phyloP scores from a whole-genome alignment of 2,888 invertebrate species.

The Dolichopus griseipennis region DNA sequence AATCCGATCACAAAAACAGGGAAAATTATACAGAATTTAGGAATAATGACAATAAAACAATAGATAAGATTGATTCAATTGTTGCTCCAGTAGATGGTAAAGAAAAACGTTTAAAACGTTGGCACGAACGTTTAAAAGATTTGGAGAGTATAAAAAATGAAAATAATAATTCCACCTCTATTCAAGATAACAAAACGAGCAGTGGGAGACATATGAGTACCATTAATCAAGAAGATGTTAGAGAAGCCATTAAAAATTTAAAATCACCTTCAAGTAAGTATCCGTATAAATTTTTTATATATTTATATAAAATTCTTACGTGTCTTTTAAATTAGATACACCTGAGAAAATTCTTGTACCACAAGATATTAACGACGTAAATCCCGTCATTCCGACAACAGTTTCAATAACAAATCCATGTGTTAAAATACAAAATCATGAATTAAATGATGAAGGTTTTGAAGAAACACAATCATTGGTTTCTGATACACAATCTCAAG shows the following conservation, averaged over 20 bases:
- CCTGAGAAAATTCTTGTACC: conserved; percentile 53
- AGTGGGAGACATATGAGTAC: conserved; percentile 58
- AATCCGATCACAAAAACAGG: conserved; percentile 21
- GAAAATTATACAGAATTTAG: conserved; percentile 18
- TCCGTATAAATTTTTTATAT: neutral
- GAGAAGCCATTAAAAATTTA: conserved; percentile 56
- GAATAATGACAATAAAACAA: conserved; percentile 14
- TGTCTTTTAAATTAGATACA: conserved; percentile 24
- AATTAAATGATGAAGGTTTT: conserved; percentile 80
- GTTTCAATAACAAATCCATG: conserved; percentile 21
- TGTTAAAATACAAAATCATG: conserved; percentile 41
- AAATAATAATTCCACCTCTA: neutral
- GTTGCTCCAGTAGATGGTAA: conserved; percentile 43
- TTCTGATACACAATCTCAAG: conserved; percentile 78
- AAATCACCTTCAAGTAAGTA: conserved; percentile 51
- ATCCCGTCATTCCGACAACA: conserved; percentile 23
- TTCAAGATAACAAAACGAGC: conserved; percentile 24
- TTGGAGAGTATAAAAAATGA: conserved; percentile 42
- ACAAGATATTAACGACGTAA: conserved; percentile 32
- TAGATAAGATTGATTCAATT: conserved; percentile 19
- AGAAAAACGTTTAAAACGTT: conserved; percentile 54
- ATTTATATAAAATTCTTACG: neutral
- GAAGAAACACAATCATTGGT: conserved; percentile 83
- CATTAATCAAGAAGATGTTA: conserved; percentile 61
- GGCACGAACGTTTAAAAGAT: conserved; percentile 60